Conservation (phyloP, 2,888 invertebrate genomes). For the Frankliniella fusca region DNA sequence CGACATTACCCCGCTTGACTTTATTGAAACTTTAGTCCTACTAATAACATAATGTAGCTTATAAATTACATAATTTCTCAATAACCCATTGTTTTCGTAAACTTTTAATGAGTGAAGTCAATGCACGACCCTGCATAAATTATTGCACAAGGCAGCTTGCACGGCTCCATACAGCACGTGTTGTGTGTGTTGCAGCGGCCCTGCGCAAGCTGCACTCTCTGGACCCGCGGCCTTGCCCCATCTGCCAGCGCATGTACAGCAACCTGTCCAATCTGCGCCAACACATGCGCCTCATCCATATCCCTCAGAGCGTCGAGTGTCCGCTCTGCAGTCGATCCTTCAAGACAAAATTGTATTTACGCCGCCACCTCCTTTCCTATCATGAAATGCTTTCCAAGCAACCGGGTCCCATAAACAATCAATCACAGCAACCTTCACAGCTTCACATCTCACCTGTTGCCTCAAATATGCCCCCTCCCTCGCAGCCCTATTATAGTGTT, state of each 20-base stretch:
- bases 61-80: too few relatives aligned
- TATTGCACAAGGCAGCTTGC: constrained; percentile 13
- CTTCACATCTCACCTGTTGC: neutral
- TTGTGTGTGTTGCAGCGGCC: constrained; percentile 50
- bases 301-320: constrained; percentile 59
- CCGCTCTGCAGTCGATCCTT: constrained; percentile 59
- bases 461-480: neutral
- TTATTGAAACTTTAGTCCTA: too few relatives aligned
- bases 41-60: too few relatives aligned
- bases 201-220: constrained; percentile 53
- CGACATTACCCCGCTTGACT: neutral
- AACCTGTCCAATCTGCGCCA: constrained; percentile 62
- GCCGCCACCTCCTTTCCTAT: constrained; percentile 57
- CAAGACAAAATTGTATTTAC: constrained; percentile 60
- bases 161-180: constrained; percentile 23
- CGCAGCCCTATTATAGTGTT: neutral
- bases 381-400: constrained; percentile 46
- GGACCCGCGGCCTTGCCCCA: constrained; percentile 58
- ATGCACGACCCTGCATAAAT: constrained; percentile 18
- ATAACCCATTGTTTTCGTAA: too few relatives aligned
- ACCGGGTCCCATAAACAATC: constrained; percentile 2
- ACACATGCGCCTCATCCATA: constrained; percentile 62
- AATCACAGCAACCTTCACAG: neutral
- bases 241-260: constrained; percentile 62
- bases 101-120: neutral